Base-by-base conservation (phyloP, 2,888 invertebrate genomes). In the Trilocha varians region DNA sequence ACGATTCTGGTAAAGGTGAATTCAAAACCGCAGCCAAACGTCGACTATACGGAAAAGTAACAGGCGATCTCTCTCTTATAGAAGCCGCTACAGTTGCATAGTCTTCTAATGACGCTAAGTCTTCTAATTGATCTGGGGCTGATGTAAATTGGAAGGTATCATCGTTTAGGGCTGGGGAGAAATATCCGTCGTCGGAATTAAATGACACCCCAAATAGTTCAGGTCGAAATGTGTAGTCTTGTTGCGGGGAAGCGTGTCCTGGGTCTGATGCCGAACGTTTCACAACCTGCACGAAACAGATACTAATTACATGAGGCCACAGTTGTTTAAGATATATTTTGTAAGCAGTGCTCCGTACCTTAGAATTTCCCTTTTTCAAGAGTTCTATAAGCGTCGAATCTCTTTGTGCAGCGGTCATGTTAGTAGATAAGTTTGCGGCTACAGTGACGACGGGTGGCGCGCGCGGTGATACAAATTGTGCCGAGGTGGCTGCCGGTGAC, bases 321-420 rank as follows among this genome's bases (percentile, higher is more conserved):
- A n/a, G n/a, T n/a, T n/a, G n/a, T n/a, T n/a, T n/a, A n/a, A n/a
- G n/a, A n/a, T n/a, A n/a, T n/a, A n/a, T n/a, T n/a, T n/a, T n/a
- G n/a, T n/a, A 36, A 25, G 15, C 13, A 34, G 14, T 18, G 18
- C 13, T 45, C 39, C 40, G 47, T 57, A 88, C 88, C 78, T 89
- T 91, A 15, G 88, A 83, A 49, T 73, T 82, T 36, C 91, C 90
- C 48, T 91, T 88, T 76, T 93, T 94, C 38, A 94, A 80, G 42
- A 94, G 85, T 70, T 93, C 94, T 48, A 93, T 93, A 35, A 94
- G 80, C 3, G 93, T 92, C 47, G 93, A 93, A 50, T 93, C 93
- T 70, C 93, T 91, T 43, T 90, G 89, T 35, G 63, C 56, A 8
- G 68, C 50, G 39, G 62, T 62, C 15, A 65, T 59, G 41, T 57